Evolutionary conservation across 1,140 invertebrate genomes (phyloP).

Genomic region (Papilio aristodemus): DNA sequence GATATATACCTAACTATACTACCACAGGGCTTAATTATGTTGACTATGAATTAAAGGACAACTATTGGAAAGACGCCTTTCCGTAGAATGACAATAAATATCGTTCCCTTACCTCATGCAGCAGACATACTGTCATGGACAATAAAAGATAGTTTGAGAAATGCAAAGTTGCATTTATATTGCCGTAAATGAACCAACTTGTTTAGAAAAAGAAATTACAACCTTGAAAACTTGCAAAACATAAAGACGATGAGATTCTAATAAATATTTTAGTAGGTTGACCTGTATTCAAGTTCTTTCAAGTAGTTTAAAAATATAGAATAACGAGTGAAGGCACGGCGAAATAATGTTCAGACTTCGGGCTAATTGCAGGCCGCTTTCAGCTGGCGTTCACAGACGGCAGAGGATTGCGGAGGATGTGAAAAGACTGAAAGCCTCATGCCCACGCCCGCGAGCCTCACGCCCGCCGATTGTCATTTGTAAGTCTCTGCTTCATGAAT

Average conservation of each 20-base stretch:
- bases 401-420: conserved; percentile 44
- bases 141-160: no score
- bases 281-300: conserved; percentile 20
- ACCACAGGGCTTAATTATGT: no score
- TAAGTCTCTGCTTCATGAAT: conserved; percentile 44
- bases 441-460: conserved; percentile 30
- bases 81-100: no score
- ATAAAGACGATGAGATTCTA: not conserved
- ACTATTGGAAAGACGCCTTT: no score
- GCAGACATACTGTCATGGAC: no score
- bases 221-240: not conserved
- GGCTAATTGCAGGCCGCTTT: conserved; percentile 57
- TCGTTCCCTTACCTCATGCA: no score
- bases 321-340: conserved; percentile 15
- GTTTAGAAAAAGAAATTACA: no score
- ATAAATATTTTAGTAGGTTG: conserved; percentile 7
- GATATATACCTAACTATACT: no score
- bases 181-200: no score
- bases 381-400: conserved; percentile 38
- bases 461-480: conserved; percentile 49
- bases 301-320: conserved; percentile 11
- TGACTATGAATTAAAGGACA: no score
- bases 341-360: conserved; percentile 29
- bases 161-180: no score
- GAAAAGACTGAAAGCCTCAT: conserved; percentile 45